These are phyloP conservation scores for Heterohyrax brucei DNA, from an alignment of 2,797 vertebrate species.

Conservation along the genomic window DNA sequence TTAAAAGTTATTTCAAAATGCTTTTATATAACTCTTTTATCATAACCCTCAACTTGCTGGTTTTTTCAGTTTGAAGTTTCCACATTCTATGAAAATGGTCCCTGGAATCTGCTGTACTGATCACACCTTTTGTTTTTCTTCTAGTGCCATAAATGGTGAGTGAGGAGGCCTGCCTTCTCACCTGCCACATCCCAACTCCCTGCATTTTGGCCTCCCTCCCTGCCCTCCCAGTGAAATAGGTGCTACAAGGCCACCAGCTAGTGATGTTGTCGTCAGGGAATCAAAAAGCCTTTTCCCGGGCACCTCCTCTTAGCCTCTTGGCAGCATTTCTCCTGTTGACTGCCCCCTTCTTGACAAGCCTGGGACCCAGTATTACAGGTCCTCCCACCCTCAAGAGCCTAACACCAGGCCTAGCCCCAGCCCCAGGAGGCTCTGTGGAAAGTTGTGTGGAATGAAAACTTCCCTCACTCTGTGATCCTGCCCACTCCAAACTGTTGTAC, in stretches of 20 bases:
- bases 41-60: background rate
- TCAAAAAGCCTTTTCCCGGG: background rate
- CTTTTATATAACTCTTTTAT: background rate
- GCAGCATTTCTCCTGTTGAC: background rate
- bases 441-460: background rate
- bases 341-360: background rate
- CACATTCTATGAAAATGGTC: background rate
- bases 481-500: background rate
- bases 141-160: background rate
- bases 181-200: background rate
- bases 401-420: background rate
- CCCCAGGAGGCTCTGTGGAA: background rate
- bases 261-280: background rate
- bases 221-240: background rate
- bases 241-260: background rate
- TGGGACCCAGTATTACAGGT: background rate
- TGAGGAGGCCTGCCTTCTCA: background rate
- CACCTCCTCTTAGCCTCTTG: background rate
- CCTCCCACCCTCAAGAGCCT: background rate
- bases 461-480: fast-evolving
- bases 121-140: background rate
- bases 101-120: background rate
- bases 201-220: background rate
- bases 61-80: conserved; percentile 1
- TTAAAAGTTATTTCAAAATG: conserved; percentile 49